A percentile compares a stretch with the other conserved stretches of the same genome.
Evolutionary conservation across 2,888 invertebrate genomes (phyloP).

Genomic region (Cantharis rustica): DNA sequence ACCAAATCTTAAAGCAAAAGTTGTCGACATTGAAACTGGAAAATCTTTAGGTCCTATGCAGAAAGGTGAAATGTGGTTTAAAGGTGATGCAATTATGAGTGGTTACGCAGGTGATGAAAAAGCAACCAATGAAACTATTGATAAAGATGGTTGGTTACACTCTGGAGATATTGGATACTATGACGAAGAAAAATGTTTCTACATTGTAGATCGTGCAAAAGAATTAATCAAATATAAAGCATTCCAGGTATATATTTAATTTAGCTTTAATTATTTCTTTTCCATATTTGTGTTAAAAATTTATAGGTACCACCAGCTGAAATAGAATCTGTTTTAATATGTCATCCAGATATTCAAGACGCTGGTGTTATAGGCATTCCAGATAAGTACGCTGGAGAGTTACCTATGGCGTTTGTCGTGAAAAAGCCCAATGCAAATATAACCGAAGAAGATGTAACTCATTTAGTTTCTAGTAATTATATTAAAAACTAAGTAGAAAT

Average conservation of each 20-base stretch:
- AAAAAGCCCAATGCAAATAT: constrained; percentile 59
- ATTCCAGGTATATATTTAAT: not conserved
- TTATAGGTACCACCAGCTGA: constrained; percentile 59
- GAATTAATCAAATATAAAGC: not conserved
- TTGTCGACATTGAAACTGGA: not conserved
- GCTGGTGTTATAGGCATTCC: constrained; percentile 68
- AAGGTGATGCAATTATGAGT: not conserved
- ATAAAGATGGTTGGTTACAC: not conserved
- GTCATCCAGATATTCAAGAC: constrained; percentile 61
- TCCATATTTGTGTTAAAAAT: not conserved
- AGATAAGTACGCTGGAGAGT: constrained; percentile 73
- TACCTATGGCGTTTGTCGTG: constrained; percentile 79
- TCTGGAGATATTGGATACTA: not conserved
- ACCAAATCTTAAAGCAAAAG: not conserved
- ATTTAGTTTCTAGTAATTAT: constrained; percentile 56
- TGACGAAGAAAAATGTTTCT: not conserved
- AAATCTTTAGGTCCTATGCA: not conserved
- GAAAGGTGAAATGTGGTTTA: not conserved
- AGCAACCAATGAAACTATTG: not conserved
- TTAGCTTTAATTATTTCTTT: not conserved
- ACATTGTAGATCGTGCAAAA: not conserved
- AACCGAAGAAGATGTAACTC: constrained; percentile 53
- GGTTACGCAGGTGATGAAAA: not conserved
- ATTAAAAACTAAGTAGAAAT: not conserved
- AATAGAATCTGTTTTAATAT: constrained; percentile 63